phyloP scores from a whole-genome alignment of 2,113 vertebrate species.

The Aramus guarauna region DNA sequence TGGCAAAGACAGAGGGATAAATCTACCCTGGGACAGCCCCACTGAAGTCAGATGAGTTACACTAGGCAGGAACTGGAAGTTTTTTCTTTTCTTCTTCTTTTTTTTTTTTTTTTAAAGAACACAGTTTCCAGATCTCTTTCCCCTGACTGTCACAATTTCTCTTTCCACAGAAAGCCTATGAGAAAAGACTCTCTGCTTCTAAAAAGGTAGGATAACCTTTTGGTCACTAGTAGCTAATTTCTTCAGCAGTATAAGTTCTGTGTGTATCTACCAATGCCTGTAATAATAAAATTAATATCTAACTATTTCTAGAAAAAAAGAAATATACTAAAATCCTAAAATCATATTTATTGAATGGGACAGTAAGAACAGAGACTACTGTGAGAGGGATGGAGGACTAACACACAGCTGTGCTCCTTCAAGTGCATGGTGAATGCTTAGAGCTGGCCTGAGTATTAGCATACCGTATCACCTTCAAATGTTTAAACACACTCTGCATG shows the following conservation, averaged over 20 bases:
- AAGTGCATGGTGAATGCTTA: not conserved
- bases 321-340: not conserved
- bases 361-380: not conserved
- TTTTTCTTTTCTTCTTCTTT: not conserved
- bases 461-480: not conserved
- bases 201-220: constrained; percentile 65
- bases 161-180: constrained; percentile 57
- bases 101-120: not conserved
- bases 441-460: not conserved
- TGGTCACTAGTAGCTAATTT: not conserved
- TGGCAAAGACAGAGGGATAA: constrained; percentile 43
- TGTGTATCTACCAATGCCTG: not conserved
- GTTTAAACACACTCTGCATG: not conserved
- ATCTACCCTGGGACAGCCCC: constrained; percentile 52
- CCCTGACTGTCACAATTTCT: constrained; percentile 49
- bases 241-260: not conserved
- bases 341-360: not conserved
- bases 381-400: not conserved
- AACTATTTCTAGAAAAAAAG: not conserved
- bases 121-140: not conserved
- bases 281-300: not conserved
- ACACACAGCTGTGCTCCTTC: not conserved
- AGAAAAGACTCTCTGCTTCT: constrained; percentile 48
- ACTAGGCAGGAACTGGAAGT: constrained; percentile 22
- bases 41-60: constrained; percentile 40